A percentile compares a stretch with the other conserved stretches of the same genome.
Conservation (phyloP, 2,113 vertebrate genomes). For the Actinemys pallida region DNA sequence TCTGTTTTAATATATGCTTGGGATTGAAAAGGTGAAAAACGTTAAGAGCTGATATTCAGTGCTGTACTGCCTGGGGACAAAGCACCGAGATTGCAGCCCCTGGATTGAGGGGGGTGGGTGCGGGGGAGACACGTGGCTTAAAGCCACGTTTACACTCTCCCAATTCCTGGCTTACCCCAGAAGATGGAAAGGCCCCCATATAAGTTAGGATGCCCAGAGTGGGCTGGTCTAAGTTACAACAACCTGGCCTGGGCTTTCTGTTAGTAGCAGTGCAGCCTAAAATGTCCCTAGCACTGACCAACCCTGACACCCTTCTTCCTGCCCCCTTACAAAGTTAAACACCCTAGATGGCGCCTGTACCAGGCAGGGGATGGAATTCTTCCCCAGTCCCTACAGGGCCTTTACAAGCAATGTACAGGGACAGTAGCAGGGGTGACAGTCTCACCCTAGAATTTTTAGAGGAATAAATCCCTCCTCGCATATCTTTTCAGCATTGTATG, state of each 20-base stretch:
- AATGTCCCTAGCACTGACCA: background rate
- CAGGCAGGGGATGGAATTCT: background rate
- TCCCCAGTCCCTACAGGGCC: background rate
- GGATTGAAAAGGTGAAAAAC: slow-evolving; percentile 38
- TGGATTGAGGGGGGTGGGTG: background rate
- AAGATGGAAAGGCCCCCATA: background rate
- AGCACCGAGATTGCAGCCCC: background rate
- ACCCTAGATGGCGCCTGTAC: background rate
- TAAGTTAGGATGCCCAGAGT: background rate
- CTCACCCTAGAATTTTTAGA: background rate
- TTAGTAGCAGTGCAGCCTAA: background rate
- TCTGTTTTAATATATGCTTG: background rate
- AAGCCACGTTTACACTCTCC: background rate
- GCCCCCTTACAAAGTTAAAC: background rate
- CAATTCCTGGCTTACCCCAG: background rate
- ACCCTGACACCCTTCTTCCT: background rate
- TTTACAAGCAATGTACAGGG: background rate
- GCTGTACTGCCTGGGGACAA: background rate
- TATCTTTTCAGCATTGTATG: background rate
- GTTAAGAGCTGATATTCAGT: background rate
- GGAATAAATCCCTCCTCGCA: accelerated
- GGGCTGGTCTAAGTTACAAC: background rate
- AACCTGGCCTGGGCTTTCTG: background rate
- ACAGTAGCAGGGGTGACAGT: background rate
- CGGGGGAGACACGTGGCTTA: too few relatives aligned